A percentile compares a stretch with the other conserved stretches of the same genome.
phyloP scores from a whole-genome alignment of 64 coral and sea anemone species.

The Actinia equina region DNA sequence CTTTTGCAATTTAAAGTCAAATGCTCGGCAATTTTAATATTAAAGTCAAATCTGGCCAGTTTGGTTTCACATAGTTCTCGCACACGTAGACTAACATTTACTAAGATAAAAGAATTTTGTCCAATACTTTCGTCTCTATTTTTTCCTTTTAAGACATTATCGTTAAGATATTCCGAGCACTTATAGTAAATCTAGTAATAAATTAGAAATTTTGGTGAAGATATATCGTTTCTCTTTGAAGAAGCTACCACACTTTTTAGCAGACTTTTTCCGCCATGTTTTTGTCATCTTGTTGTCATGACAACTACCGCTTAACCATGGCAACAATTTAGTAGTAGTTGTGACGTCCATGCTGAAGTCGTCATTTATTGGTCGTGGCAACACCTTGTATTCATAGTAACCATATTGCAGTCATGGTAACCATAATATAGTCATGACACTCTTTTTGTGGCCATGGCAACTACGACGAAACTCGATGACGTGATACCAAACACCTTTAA shows the following conservation, averaged over 20 bases:
- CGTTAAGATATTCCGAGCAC: neutral
- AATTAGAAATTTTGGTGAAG: neutral
- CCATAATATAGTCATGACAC: neutral
- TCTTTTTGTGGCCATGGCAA: neutral
- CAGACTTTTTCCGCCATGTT: neutral
- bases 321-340: too few relatives aligned
- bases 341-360: too few relatives aligned
- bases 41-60: neutral
- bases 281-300: neutral
- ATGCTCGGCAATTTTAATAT: neutral
- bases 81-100: neutral
- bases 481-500: too few relatives aligned
- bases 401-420: neutral
- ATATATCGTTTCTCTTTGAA: neutral
- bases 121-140: too few relatives aligned
- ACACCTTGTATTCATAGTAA: neutral
- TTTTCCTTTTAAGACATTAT: neutral
- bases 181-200: neutral
- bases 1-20: neutral
- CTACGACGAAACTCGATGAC: neutral
- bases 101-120: neutral
- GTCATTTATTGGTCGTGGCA: too few relatives aligned
- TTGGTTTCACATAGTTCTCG: neutral
- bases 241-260: neutral
- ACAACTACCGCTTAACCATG: too few relatives aligned